Base-by-base conservation (phyloP, 2,888 invertebrate genomes). In the Eilema caniola region DNA sequence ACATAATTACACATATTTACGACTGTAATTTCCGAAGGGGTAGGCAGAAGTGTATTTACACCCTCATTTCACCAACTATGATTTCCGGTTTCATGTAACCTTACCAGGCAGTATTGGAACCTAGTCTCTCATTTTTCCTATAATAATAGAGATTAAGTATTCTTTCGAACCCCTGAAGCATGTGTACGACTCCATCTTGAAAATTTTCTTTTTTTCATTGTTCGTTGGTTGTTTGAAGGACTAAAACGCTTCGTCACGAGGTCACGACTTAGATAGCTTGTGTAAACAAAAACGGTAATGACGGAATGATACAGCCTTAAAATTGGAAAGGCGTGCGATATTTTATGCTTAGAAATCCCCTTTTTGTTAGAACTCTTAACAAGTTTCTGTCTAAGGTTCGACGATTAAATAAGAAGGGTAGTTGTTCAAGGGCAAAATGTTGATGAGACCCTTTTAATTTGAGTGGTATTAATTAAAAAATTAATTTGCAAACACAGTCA, bases 201-300 rank as follows among this genome's bases (percentile, higher is more conserved):
- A 31, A 64, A 72, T 20, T n/a, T 71, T n/a, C n/a, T 74, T 77
- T 80, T 70, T 67, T 61, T 28, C 47, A 71, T 79, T 77, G 74
- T 76, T 76, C 66, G 65, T 65, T 24, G 20, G 57, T 59, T 74
- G 76, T 74, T 80, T 81, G 75, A 73, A 70, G 68, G 66, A 70
- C 53, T 12, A 37, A 81, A 77, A 70, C 65, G 81, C 81, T n/a
- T 3, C 66, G 79, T 81, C 81, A 81, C 62, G 67, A 60, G 60
- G 77, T 79, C 81, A 81, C 62, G 68, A 60, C 62, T 69, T 24
- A 72, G 74, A 77, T 75, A 65, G 70, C 71, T 62, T 69, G 20
- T 25, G 56, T 69, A 68, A 73, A 81, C 77, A 81, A 81, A 81
- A 81, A 81, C 74, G 66, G 61, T 72, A 77, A 81, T 81, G 79